Conservation (phyloP, 1,140 invertebrate species). For the Brachionus rotundiformis region DNA sequence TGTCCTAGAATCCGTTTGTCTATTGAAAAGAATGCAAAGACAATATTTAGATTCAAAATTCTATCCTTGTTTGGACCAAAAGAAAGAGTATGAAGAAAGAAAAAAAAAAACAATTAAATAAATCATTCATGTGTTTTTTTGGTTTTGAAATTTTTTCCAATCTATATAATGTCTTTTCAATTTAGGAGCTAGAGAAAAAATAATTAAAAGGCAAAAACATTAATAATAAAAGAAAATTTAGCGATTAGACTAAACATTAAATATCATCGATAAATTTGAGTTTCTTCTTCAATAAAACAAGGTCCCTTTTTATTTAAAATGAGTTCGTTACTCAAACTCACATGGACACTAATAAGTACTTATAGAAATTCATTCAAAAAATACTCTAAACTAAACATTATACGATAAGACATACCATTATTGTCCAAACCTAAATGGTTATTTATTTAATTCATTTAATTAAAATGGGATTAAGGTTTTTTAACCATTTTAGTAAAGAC, state of each 20-base stretch:
- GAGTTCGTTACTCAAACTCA: not conserved
- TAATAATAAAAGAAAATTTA: not conserved
- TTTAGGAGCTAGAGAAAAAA: not conserved
- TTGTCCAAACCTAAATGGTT: not conserved
- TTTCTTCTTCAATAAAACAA: not conserved
- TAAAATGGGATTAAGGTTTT: conserved; percentile 1
- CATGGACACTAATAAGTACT: not conserved
- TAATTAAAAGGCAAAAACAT: conserved; percentile 26
- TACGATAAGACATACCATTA: not conserved
- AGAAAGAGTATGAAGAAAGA: not conserved
- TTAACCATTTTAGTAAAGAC: not conserved
- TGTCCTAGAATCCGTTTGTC: not conserved
- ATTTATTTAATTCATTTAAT: conserved; percentile 2
- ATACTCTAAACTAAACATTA: not conserved
- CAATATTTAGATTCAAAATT: not conserved
- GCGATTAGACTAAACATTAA: not conserved
- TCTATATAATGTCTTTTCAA: not conserved
- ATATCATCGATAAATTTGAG: not conserved
- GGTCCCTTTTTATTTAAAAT: not conserved
- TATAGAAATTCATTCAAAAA: not conserved
- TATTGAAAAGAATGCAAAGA: not conserved
- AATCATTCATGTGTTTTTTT: conserved; percentile 22
- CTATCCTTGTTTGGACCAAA: not conserved
- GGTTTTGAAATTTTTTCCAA: not conserved
- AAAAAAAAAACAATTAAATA: conserved; percentile 28